A percentile compares a stretch with the other conserved stretches of the same genome.
Conservation (phyloP, 2,888 invertebrate genomes). For the Ommatoiulus sabulosus region DNA sequence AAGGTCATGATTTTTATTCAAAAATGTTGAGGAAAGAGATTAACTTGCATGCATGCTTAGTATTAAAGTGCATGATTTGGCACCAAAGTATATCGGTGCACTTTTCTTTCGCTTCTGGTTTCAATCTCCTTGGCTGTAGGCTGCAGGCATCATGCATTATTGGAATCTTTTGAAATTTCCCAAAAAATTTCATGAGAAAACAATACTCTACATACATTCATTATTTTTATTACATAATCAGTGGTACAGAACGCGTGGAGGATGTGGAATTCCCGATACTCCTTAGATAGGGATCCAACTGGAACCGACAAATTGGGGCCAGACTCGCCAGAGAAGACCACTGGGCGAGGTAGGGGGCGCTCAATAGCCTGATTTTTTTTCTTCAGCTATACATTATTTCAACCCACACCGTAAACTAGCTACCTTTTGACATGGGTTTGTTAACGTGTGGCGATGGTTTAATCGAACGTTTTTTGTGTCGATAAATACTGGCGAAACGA, state of each 20-base stretch:
- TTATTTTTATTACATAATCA: constrained; percentile 17
- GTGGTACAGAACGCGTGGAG: constrained; percentile 39
- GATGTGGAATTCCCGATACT: constrained; percentile 46
- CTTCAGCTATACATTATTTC: constrained; percentile 20
- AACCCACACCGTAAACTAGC: neutral
- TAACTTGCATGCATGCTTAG: too few species aligned
- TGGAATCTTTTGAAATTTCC: neutral
- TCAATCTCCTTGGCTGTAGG: too few species aligned
- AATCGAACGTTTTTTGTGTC: neutral
- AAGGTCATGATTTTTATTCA: too few species aligned
- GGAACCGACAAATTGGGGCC: neutral
- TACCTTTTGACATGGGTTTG: neutral
- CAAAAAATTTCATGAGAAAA: neutral
- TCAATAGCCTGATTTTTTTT: neutral
- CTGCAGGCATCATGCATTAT: too few species aligned
- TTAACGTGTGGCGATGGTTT: neutral
- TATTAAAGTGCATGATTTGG: too few species aligned
- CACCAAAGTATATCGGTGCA: too few species aligned
- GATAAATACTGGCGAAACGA: neutral
- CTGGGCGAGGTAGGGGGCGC: neutral
- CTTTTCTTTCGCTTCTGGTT: too few species aligned
- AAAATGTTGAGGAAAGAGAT: too few species aligned
- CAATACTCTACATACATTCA: neutral
- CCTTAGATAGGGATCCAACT: constrained; percentile 37
- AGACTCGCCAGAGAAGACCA: constrained; percentile 29